Evolutionary conservation across 2,888 invertebrate species (phyloP), one percentile per base, ranked within the genome.

Genomic region (Melipona bicolor): DNA sequence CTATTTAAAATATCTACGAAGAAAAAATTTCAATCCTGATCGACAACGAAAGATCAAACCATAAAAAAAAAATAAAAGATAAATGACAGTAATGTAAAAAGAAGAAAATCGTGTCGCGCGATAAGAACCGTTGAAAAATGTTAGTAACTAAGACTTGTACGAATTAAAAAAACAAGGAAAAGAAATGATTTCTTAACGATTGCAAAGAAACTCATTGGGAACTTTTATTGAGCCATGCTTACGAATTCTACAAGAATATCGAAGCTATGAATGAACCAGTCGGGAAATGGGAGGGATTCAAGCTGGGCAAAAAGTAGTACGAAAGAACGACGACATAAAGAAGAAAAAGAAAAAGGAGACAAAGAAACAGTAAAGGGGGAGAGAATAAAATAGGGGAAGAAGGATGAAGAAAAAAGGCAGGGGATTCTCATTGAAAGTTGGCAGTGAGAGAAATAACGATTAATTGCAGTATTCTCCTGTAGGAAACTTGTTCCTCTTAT

Each of bases 381-480:
- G 21, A 49, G n/a, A 15, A 54, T 27, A 43, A 59, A 36, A 50
- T 11, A 36, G n/a, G 21, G 6, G 19, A 24, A n/a, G 19, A 17
- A 50, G 52, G 21, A 50, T 9, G 50, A 59, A 56, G 36, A 50
- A 54, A 61, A 36, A 32, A 52, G 64, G 36, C 24, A 17, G 50
- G 64, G 15, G 59, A 65, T 67, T 27, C 21, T 50, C 75, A 68
- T 76, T 68, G 65, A 82, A 81, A 81, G 76, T 83, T 82, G 72
- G 43, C 69, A 71, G 43, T 65, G 59, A 49, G 68, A 83, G 76
- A 83, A 87, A 68, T 79, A 67, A 74, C 80, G 82, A 82, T 79
- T 88, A 88, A 88, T 87, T 87, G 86, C 85, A 80, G 69, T 61
- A 69, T 79, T 62, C 81, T 68, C 27, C 72, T 49, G 43, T 54